Conservation (phyloP, 1,140 invertebrate genomes). For the Caerostris darwini region DNA sequence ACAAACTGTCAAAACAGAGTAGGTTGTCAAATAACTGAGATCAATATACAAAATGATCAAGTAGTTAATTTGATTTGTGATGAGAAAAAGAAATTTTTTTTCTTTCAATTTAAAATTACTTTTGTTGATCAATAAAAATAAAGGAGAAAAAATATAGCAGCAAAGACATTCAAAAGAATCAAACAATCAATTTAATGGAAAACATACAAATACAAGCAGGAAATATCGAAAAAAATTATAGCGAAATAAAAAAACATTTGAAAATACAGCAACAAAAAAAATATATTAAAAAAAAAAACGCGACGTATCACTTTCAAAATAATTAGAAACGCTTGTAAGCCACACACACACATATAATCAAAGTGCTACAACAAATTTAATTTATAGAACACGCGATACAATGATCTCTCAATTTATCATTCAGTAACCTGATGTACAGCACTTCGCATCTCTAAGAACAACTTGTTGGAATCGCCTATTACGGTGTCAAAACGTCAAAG, state of each 20-base stretch:
- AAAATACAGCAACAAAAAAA: neutral
- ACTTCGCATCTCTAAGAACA: conserved; percentile 18
- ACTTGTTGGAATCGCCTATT: conserved; percentile 66
- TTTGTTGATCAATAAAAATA: no score
- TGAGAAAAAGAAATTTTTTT: no score
- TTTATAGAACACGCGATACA: neutral
- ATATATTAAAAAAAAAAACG: neutral
- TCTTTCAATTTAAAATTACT: no score
- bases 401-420: conserved; percentile 11
- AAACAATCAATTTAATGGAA: no score
- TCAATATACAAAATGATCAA: no score
- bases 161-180: no score
- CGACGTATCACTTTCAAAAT: neutral
- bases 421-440: neutral
- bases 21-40: no score
- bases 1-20: no score
- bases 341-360: neutral
- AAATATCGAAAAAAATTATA: neutral
- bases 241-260: neutral
- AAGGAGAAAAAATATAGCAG: no score
- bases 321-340: neutral
- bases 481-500: conserved; percentile 68
- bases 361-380: conserved; percentile 8
- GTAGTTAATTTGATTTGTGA: no score
- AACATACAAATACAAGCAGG: neutral